Base-by-base conservation (phyloP, 1,140 invertebrate species). In the Drosophila parabipectinata region DNA sequence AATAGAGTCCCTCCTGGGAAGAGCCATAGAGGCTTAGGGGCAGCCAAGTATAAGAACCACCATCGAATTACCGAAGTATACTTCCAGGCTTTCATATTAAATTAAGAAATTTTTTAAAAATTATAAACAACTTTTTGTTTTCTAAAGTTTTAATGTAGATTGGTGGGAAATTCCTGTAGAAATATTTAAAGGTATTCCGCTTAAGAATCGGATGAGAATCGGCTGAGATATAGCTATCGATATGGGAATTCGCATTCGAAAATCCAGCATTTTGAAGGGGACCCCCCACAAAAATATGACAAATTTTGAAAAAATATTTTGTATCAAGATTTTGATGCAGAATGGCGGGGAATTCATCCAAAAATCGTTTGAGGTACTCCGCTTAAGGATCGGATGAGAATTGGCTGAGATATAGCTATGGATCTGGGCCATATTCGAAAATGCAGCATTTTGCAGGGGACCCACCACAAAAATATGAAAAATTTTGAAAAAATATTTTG, bases 1-100 rank as follows among this genome's bases (percentile, higher is more conserved):
- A 3, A 71, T 87, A 10, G 62, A 72, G 15, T n/a, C 39, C 15
- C 74, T 85, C 4, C 59, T 85, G 6, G 56, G 2, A 3, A 48
- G 10, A 2, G 15, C 18, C 37, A 52, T 44, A n/a, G n/a, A 12
- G 15, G 34, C 12, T n/a, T 37, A 12, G 4, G 1, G 32, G 32
- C 32, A 10, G 32, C 8, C 9, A 9, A 9, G 0, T 4, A 3
- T 37, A 37, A 7, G 6, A 28, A 28, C 26, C 26, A 5, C 1
- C 26, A 28, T 6, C 34, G 12, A 12, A 10, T 37, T 12, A 37
- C 10, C 34, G 3, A 37, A 37, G 34, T 10, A 37, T 37, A 37
- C 34, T 37, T 37, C 34, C 34, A 37, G 34, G 34, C 34, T 12
- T 37, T 3, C 12, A 37, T 3, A n/a, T 12, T 37, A 37, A 37